These are phyloP conservation scores for Epistrophe eligans DNA, from an alignment of 2,888 invertebrate genomes.

Conservation along the genomic window DNA sequence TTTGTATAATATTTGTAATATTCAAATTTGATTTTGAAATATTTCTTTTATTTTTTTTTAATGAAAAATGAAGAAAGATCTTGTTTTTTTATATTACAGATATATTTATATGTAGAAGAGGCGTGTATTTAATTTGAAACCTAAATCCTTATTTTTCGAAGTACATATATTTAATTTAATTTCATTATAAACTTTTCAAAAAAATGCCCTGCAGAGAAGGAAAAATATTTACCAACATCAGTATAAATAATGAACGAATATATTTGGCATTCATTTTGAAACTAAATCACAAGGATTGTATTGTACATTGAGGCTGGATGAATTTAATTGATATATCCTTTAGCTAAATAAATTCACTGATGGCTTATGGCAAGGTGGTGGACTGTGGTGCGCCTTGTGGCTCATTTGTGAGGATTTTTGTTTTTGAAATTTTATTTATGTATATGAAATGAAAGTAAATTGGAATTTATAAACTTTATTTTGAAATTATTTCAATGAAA, in stretches of 20 bases:
- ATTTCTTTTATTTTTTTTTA: conserved; percentile 16
- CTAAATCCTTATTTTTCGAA: not conserved
- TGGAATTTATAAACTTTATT: conserved; percentile 1
- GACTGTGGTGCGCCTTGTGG: not conserved
- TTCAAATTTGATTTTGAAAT: conserved; percentile 13
- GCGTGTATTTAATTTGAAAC: not conserved
- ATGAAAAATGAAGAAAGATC: not conserved
- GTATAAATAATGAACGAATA: conserved; percentile 3
- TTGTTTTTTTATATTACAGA: no score
- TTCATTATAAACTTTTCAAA: conserved; percentile 16
- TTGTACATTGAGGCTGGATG: not conserved
- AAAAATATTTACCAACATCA: not conserved
- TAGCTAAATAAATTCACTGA: not conserved
- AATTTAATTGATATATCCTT: conserved; percentile 19
- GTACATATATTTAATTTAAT: conserved; percentile 19
- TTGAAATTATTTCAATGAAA: not conserved
- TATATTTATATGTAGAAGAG: not conserved
- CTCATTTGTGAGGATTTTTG: conserved; percentile 4
- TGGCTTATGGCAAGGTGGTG: not conserved
- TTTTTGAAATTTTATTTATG: not conserved
- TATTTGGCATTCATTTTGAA: conserved; percentile 1
- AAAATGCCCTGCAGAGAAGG: not conserved
- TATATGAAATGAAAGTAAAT: not conserved
- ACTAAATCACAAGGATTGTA: not conserved
- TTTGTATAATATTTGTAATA: conserved; percentile 5